Conservation (phyloP, 1,140 invertebrate genomes). For the Drosophila neocordata region DNA sequence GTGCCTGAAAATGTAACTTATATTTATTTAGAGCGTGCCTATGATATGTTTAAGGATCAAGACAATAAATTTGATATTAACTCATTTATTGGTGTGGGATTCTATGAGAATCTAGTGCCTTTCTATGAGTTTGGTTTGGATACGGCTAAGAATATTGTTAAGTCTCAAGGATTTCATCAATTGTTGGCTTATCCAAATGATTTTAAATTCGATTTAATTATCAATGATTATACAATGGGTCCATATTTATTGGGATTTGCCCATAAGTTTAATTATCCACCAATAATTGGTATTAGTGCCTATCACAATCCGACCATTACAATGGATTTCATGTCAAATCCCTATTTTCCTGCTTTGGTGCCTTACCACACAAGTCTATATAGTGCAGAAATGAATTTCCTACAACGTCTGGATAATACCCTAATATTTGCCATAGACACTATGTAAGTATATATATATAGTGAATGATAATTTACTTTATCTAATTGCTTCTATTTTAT, state of each 20-base stretch:
- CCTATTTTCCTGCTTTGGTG: not conserved
- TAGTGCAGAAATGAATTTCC: not conserved
- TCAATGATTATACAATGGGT: not conserved
- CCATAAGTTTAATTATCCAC: not conserved
- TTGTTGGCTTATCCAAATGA: not conserved
- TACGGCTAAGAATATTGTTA: not conserved
- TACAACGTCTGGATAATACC: not conserved
- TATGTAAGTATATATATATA: not conserved
- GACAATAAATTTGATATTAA: not conserved
- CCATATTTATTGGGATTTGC: not conserved
- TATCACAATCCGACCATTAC: not conserved
- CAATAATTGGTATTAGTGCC: not conserved
- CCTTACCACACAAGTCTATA: not conserved
- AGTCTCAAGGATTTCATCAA: not conserved
- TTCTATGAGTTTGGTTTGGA: not conserved
- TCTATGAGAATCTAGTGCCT: not conserved
- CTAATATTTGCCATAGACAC: not conserved
- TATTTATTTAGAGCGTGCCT: not conserved
- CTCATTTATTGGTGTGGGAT: not conserved
- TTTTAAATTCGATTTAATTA: not conserved
- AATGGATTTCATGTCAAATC: not conserved
- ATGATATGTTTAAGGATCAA: not conserved
- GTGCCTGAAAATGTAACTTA: not conserved
- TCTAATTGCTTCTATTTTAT: not conserved
- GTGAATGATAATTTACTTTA: too few species aligned